Evolutionary conservation across 2,113 vertebrate species (phyloP).

Genomic region (Xyrauchen texanus): DNA sequence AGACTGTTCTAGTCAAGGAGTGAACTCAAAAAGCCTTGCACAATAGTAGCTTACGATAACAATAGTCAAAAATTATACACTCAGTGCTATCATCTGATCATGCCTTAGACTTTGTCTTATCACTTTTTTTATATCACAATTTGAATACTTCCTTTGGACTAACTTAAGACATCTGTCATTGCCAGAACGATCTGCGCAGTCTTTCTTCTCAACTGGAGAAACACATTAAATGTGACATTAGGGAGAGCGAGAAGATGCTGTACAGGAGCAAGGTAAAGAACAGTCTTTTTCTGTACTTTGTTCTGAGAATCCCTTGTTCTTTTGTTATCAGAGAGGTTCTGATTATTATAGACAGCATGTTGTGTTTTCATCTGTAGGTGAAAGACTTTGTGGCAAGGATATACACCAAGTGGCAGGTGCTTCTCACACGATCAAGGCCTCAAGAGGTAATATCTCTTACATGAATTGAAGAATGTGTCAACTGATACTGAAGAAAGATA

Average conservation of each 20-base stretch:
- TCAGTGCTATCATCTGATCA: too few relatives aligned
- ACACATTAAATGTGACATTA: constrained; percentile 89
- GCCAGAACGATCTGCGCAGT: constrained; percentile 80
- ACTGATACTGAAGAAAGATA: too few relatives aligned
- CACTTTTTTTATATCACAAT: not conserved
- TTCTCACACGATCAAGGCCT: constrained; percentile 83
- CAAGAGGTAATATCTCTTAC: constrained; percentile 64
- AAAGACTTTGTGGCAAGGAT: constrained; percentile 91
- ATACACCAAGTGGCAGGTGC: constrained; percentile 89
- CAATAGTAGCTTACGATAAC: too few relatives aligned
- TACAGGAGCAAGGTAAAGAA: constrained; percentile 88
- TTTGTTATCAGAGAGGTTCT: not conserved
- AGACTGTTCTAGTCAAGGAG: too few relatives aligned
- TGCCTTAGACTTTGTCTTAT: not conserved
- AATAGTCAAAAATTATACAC: too few relatives aligned
- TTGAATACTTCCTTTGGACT: not conserved
- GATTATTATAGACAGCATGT: constrained; percentile 3
- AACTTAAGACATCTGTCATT: constrained; percentile 8
- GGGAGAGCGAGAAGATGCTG: constrained; percentile 86
- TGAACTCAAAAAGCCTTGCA: too few relatives aligned
- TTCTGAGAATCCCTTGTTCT: not conserved
- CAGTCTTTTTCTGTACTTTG: not conserved
- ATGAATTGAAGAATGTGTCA: not conserved
- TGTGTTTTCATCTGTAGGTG: constrained; percentile 72
- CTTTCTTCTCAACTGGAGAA: constrained; percentile 85